These are phyloP conservation scores for Megathymus violae DNA, from an alignment of 1,140 invertebrate genomes.

Conservation along the genomic window DNA sequence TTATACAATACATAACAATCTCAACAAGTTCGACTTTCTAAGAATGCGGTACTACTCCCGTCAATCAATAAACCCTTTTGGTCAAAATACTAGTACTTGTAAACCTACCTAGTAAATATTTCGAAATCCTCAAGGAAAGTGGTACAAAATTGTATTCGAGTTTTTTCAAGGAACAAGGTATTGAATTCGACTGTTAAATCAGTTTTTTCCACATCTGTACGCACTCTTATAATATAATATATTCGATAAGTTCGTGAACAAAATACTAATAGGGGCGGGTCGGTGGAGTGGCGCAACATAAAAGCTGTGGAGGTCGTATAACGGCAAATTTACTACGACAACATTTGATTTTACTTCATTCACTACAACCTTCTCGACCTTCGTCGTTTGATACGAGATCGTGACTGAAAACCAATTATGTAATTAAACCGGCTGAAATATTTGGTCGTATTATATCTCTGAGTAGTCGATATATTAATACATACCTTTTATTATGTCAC, in stretches of 20 bases:
- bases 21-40: no score
- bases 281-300: constrained; percentile 63
- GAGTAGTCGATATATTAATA: neutral
- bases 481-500: neutral
- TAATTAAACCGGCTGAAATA: constrained; percentile 32
- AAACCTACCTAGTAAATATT: constrained; percentile 30
- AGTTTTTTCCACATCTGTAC: constrained; percentile 68
- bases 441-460: constrained; percentile 12
- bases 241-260: constrained; percentile 77
- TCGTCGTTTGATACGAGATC: constrained; percentile 28
- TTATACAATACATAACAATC: no score
- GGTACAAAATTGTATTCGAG: constrained; percentile 54
- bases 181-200: constrained; percentile 71
- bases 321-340: constrained; percentile 51
- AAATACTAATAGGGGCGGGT: constrained; percentile 75
- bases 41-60: no score
- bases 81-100: constrained; percentile 8
- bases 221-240: constrained; percentile 71
- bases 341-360: constrained; percentile 62
- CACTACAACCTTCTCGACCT: constrained; percentile 47
- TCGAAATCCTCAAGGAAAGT: constrained; percentile 16
- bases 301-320: constrained; percentile 53
- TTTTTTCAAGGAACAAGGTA: constrained; percentile 49
- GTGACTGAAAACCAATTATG: constrained; percentile 33
- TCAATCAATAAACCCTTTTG: constrained; percentile 9